These are phyloP conservation scores for Champsocephalus gunnari DNA, from an alignment of 2,797 vertebrate genomes.

Conservation along the genomic window DNA sequence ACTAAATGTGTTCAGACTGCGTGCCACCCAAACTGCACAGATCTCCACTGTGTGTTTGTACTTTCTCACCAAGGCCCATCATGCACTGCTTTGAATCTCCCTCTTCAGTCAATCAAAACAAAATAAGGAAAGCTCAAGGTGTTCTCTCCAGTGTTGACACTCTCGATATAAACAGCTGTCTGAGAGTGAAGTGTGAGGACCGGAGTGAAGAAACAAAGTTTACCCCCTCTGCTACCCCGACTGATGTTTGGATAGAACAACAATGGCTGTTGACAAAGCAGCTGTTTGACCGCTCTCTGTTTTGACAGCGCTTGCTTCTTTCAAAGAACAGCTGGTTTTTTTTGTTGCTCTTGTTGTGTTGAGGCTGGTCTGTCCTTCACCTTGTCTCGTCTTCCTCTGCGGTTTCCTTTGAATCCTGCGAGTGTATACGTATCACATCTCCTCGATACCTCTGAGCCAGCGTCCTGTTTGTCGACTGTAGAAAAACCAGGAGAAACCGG, in stretches of 20 bases:
- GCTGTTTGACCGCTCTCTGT: slow-evolving; percentile 52
- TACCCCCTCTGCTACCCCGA: slow-evolving; percentile 28
- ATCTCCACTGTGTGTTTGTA: neutral
- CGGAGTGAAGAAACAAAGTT: slow-evolving; percentile 20
- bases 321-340: slow-evolving; percentile 33
- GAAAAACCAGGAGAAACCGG: slow-evolving; percentile 27
- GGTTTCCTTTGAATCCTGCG: slow-evolving; percentile 58
- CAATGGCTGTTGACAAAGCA: slow-evolving; percentile 62
- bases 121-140: slow-evolving; percentile 18
- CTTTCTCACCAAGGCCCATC: slow-evolving; percentile 4
- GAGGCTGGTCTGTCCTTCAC: slow-evolving; percentile 58
- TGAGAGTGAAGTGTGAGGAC: slow-evolving; percentile 24
- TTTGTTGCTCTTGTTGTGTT: neutral
- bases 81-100: slow-evolving; percentile 25
- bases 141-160: slow-evolving; percentile 32
- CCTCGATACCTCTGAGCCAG: slow-evolving; percentile 54
- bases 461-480: slow-evolving; percentile 51
- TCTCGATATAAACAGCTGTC: slow-evolving; percentile 11
- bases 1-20: neutral
- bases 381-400: slow-evolving; percentile 30
- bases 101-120: neutral
- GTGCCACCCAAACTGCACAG: neutral
- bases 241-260: slow-evolving; percentile 49
- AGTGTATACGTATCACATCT: slow-evolving; percentile 39
- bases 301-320: slow-evolving; percentile 57